Percentiles rank a stretch among this genome's conserved stretches.
phyloP scores from a whole-genome alignment of 2,888 invertebrate genomes.

The Epirrhoe alternata region DNA sequence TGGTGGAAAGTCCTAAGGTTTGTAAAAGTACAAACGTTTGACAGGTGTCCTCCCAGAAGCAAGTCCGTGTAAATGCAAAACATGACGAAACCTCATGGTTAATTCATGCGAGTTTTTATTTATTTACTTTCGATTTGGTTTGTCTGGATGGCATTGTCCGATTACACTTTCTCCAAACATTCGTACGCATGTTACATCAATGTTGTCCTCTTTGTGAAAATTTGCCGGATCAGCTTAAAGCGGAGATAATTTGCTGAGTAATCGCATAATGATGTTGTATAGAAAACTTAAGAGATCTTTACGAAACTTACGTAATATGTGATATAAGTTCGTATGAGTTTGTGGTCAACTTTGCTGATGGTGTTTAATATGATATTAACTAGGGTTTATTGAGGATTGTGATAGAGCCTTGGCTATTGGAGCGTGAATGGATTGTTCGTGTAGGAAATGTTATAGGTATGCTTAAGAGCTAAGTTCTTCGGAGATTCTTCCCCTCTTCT shows the following conservation, averaged over 20 bases:
- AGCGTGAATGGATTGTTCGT: too few species aligned
- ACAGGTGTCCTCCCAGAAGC: slow-evolving; percentile 15
- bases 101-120: slow-evolving; percentile 41
- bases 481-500: too few species aligned
- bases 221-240: background rate
- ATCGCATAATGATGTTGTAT: background rate
- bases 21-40: background rate
- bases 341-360: too few species aligned
- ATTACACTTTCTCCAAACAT: slow-evolving; percentile 39
- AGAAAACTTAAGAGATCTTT: background rate
- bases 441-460: too few species aligned
- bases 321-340: background rate
- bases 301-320: background rate
- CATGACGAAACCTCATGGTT: slow-evolving; percentile 35
- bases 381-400: too few species aligned
- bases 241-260: background rate
- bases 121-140: slow-evolving; percentile 44
- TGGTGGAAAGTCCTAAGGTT: background rate
- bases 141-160: slow-evolving; percentile 39
- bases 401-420: too few species aligned
- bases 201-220: slow-evolving; percentile 18
- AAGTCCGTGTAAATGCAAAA: slow-evolving; percentile 27
- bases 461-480: background rate
- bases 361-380: too few species aligned
- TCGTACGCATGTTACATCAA: slow-evolving; percentile 4